Evolutionary conservation across 2,888 invertebrate genomes (phyloP), one percentile per base, ranked within the genome.

Genomic region (Protodeltote pygarga): DNA sequence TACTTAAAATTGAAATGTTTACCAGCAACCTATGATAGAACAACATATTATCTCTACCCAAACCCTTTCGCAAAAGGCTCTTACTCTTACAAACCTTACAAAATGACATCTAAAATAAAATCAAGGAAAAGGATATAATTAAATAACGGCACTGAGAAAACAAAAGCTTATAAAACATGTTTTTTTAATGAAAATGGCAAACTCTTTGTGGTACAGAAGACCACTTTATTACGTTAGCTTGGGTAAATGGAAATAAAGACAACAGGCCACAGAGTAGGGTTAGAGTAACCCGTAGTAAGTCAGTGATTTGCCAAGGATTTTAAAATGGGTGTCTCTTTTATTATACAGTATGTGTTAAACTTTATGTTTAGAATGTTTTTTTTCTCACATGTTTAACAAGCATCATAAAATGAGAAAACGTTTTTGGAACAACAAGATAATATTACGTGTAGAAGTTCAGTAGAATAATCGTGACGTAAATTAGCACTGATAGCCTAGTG

Each of bases 221-320:
- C 73, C 76, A 73, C 78, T 85, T 87, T 88, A 89, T 89, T 88
- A 82, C 73, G 83, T 90, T 89, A 88, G 71, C 74, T 75, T 74
- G 79, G 75, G 72, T 78, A 87, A 81, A 84, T 84, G 81, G 83
- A 86, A 86, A 86, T 82, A 85, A 83, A 81, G 86, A 82, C 85
- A 86, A 83, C 83, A 82, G 79, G 79, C 76, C 51, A 59, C 59
- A 65, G 34, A 60, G 70, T 64, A 35, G 58, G 60, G 61, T 47
- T 52, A 58, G 37, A 50, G 42, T 20, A 41, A 41, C 31, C 46
- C 19, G 52, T 47, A 54, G 51, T 38, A 51, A 54, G 31, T 31
- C 46, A 53, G 62, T 45, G 54, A 53, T 50, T 44, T 41, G 28
- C 37, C 19, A 24, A 40, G 50, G 45, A 47, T 59, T 49, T 64